A percentile compares a stretch with the other conserved stretches of the same genome.
phyloP scores from a whole-genome alignment of 2,888 invertebrate genomes.

The Drosophila phalerata region DNA sequence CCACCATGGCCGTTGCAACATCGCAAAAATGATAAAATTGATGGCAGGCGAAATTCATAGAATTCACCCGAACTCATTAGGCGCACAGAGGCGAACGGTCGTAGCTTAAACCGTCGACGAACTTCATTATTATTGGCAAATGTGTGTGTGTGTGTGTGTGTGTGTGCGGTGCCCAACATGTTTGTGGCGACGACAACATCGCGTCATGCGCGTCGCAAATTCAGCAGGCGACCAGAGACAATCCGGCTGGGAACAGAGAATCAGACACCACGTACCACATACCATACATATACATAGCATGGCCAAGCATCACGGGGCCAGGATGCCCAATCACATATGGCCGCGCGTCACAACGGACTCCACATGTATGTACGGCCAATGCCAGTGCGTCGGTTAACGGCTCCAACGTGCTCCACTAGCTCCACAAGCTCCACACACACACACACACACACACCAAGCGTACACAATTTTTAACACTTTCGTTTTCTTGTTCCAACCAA shows the following conservation, averaged over 20 bases:
- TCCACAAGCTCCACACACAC: too few species aligned
- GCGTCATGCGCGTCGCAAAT: conserved; percentile 86
- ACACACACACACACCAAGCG: conserved; percentile 11
- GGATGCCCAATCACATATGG: conserved; percentile 72
- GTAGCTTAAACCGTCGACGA: conserved; percentile 18
- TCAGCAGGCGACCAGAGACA: conserved; percentile 77
- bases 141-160: too few species aligned
- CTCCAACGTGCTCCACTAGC: conserved; percentile 46
- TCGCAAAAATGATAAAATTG: conserved; percentile 59
- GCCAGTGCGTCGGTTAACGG: conserved; percentile 41
- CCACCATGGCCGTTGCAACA: conserved; percentile 68
- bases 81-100: conserved; percentile 66
- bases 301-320: conserved; percentile 37
- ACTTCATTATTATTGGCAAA: conserved; percentile 27
- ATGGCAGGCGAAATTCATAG: conserved; percentile 82
- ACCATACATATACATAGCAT: conserved; percentile 7
- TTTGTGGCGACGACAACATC: conserved; percentile 66
- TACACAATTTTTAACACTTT: conserved; percentile 83
- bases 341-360: conserved; percentile 56
- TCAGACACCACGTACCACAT: background rate
- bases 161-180: conserved; percentile 60
- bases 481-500: conserved; percentile 86
- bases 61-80: conserved; percentile 85
- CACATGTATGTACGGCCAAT: conserved; percentile 66
- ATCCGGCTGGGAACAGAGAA: conserved; percentile 12